Evolutionary conservation across 2,888 invertebrate species (phyloP), one percentile per base, ranked within the genome.

Genomic region (Zygaena filipendulae): DNA sequence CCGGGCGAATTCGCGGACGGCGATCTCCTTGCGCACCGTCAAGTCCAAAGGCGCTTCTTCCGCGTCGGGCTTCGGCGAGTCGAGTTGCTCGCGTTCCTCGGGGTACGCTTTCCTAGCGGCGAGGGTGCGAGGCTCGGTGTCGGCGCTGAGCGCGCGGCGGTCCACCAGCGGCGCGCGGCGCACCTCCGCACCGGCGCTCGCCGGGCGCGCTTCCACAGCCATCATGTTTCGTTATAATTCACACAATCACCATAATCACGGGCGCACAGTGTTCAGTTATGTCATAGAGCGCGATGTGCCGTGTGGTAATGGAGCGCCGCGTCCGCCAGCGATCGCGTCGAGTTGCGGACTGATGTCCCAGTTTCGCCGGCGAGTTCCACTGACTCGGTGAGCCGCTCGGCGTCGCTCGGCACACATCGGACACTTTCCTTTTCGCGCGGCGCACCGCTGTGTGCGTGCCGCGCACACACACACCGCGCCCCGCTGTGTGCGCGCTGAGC

Each of bases 1-100:
- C 32, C 79, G 57, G 38, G 81, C 81, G 52, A 81, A 81, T 25
- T 80, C 79, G 47, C 77, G 59, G 35, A 81, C 81, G 10, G 79
- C 60, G 41, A 81, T 74, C 49, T 75, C 80, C 47, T 74, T 72
- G 30, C 77, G 67, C 35, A 88, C 85, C 45, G 91, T 88, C 59
- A 93, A 79, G 80, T 94, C 93, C 63, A 93, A 64, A 9, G 93
- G 93, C 35, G 86, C 86, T 44, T 89, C 87, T 42, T 85, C 84
- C 32, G 82, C 54, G 19, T 45, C 53, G 29, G 29, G 45, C 32
- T 55, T 51, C 19, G 53, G 54, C 30, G 60, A 49, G 24, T 41
- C 32, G 25, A 45, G 35, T 21, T 54, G 52, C 24, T 41, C 32
- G 25, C 45, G 35, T 21, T 54, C 53, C 42, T 70, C 66, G 32